Evolutionary conservation across 2,113 vertebrate species (phyloP).

Genomic region (Toxostoma redivivum): DNA sequence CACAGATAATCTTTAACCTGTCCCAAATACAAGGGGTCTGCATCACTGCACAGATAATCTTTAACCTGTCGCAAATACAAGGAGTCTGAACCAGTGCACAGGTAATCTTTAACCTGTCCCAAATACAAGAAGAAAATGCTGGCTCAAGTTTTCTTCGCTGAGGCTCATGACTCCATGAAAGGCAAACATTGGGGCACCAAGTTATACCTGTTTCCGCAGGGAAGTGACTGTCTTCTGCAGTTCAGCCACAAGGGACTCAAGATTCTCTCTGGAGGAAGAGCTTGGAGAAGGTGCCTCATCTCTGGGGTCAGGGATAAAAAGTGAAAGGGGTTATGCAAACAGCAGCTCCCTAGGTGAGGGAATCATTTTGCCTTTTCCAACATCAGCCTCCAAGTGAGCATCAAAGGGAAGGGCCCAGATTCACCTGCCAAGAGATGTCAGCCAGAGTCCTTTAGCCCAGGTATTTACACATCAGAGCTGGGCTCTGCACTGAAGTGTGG

Average conservation of each 20-base stretch:
- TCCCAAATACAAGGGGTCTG: neutral
- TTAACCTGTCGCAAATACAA: neutral
- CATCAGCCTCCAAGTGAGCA: neutral
- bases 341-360: neutral
- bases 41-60: neutral
- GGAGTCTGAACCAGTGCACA: neutral
- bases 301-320: slow-evolving; percentile 25
- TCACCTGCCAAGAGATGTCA: neutral
- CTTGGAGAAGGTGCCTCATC: neutral
- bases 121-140: neutral
- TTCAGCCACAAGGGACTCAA: slow-evolving; percentile 39
- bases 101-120: neutral
- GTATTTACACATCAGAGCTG: neutral
- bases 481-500: neutral
- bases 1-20: neutral
- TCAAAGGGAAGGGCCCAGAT: neutral
- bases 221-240: slow-evolving; percentile 54
- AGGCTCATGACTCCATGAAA: neutral
- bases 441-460: neutral
- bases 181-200: neutral
- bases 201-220: slow-evolving; percentile 58
- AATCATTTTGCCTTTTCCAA: neutral
- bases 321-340: neutral
- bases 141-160: neutral
- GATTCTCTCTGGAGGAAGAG: slow-evolving; percentile 5